Percentiles rank a stretch among this genome's conserved stretches.
phyloP scores from a whole-genome alignment of 2,797 vertebrate genomes.

The Enteromius treurensis region DNA sequence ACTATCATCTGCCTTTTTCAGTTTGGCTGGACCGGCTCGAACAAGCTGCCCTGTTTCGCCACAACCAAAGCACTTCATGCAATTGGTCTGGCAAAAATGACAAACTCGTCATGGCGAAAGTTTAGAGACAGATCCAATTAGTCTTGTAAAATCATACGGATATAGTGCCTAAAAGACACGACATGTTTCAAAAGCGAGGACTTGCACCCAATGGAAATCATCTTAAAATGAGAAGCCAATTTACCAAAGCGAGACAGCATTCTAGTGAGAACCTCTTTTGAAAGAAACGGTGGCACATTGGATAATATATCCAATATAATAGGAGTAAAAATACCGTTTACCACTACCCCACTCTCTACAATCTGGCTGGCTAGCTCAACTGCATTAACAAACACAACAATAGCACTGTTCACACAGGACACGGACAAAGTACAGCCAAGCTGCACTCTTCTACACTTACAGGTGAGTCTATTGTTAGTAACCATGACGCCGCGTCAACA shows the following conservation, averaged over 20 bases:
- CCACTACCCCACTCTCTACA: background rate
- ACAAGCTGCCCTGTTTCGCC: background rate
- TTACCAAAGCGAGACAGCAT: background rate
- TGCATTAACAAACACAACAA: background rate
- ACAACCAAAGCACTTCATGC: background rate
- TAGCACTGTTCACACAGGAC: background rate
- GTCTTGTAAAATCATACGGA: background rate
- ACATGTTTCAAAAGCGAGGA: background rate
- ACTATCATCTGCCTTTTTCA: no score
- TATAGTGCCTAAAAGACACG: background rate
- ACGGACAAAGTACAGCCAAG: background rate
- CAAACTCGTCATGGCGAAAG: background rate
- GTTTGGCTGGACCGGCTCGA: no score
- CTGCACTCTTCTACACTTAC: background rate
- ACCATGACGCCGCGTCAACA: background rate
- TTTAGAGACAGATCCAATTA: no score
- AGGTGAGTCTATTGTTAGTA: background rate
- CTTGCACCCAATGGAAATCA: background rate
- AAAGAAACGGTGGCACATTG: background rate
- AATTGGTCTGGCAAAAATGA: background rate
- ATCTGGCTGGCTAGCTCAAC: background rate
- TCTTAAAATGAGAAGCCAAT: background rate
- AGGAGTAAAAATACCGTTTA: no score
- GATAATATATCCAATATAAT: background rate
- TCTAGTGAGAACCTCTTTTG: background rate